Conservation (phyloP, 2,888 invertebrate genomes). For the Lasioglossum oenotherae region DNA sequence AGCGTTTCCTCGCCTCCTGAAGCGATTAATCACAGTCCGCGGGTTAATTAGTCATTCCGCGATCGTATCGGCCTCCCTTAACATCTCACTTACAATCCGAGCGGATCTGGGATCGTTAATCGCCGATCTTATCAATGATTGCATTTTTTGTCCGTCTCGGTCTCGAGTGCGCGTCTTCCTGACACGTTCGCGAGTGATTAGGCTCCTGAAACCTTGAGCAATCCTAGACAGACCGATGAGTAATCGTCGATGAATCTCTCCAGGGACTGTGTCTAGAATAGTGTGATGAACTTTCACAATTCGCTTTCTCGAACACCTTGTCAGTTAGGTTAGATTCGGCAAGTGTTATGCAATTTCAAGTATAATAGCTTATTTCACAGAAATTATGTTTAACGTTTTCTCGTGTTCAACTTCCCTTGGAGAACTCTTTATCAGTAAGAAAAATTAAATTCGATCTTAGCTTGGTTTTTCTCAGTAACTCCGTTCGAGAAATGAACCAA, state of each 20-base stretch:
- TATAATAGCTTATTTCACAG: too few species aligned
- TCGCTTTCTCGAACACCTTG: background rate
- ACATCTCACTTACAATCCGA: conserved; percentile 53
- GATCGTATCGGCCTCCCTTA: conserved; percentile 46
- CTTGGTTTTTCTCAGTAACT: background rate
- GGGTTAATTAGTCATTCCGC: conserved; percentile 61
- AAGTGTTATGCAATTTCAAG: too few species aligned
- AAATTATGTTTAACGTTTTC: too few species aligned
- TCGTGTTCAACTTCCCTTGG: too few species aligned
- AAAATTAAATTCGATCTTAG: too few species aligned
- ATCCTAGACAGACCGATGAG: background rate
- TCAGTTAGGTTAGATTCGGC: too few species aligned
- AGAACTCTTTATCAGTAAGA: too few species aligned
- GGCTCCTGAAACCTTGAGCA: background rate
- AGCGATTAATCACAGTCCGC: conserved; percentile 60
- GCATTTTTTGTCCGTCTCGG: background rate
- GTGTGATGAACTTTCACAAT: background rate
- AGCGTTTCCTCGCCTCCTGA: conserved; percentile 39
- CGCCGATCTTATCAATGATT: background rate
- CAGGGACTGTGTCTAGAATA: background rate
- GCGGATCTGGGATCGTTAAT: background rate
- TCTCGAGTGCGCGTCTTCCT: background rate
- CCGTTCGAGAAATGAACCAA: background rate
- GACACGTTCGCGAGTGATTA: background rate
- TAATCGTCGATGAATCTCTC: background rate